phyloP scores from a whole-genome alignment of 2,888 invertebrate genomes.

The Camponotus fellah region DNA sequence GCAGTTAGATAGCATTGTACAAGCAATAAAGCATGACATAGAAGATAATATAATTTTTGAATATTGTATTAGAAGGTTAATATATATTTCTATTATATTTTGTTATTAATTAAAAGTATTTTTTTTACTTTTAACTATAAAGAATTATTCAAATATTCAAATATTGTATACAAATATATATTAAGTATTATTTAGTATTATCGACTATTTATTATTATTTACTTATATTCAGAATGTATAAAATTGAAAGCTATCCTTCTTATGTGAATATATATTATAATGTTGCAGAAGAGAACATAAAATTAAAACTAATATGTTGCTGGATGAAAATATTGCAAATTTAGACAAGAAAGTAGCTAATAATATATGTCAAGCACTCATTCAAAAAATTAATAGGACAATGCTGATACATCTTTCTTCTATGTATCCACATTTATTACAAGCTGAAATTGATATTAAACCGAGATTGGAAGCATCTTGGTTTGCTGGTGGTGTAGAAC shows the following conservation, averaged over 20 bases:
- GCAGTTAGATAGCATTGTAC: constrained; percentile 86
- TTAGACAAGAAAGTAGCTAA: constrained; percentile 83
- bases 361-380: constrained; percentile 87
- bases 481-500: constrained; percentile 92
- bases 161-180: background rate
- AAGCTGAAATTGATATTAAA: constrained; percentile 90
- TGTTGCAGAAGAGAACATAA: constrained; percentile 79
- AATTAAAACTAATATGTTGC: constrained; percentile 4
- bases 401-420: constrained; percentile 88
- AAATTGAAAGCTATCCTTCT: background rate
- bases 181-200: background rate
- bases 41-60: constrained; percentile 90
- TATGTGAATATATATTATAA: background rate
- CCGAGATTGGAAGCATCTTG: constrained; percentile 95
- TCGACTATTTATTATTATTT: background rate
- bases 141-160: background rate
- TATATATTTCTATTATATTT: constrained; percentile 72
- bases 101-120: background rate
- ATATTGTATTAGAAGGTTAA: constrained; percentile 88
- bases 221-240: background rate
- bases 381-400: constrained; percentile 91
- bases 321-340: constrained; percentile 44
- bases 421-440: constrained; percentile 89
- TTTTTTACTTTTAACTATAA: background rate
- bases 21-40: constrained; percentile 88